Evolutionary conservation across 37 sponge, comb jelly and placozoan genomes (phyloP), one percentile per base, ranked within the genome.

Genomic region (Geodia barretti): DNA sequence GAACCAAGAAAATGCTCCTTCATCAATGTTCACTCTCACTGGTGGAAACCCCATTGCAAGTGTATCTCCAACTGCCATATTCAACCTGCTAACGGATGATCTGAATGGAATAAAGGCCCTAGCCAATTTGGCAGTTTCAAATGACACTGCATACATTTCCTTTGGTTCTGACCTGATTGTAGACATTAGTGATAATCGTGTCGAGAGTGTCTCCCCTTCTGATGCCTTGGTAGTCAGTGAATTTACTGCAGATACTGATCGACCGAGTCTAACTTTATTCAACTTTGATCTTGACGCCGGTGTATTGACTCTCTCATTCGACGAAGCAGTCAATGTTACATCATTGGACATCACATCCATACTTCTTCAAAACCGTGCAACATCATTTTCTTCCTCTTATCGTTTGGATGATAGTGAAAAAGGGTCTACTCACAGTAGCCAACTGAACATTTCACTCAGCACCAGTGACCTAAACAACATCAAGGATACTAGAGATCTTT

Each of bases 171-270:
- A 93, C 47, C 63, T 96, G 61, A 88, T 93, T 39, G 68, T 75
- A 28, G 97, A 96, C 61, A 93, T 93, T 89, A 86, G 70, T 61
- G 88, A 64, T 20, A 96, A 96, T 73, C 58, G 92, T 30, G 72
- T 93, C 20, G 60, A 36, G n/a, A 73, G 83, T 62, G 82, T 84
- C 1, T 78, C 84, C 35, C 39, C 72, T 26, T 68, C 60, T 34
- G 69, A 77, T 86, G 93, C 93, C 28, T 1, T 37, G 31, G 8
- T 14, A 20, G 91, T 81, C 8, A 36, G 40, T 9, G 66, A 34
- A 32, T 94, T 62, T 64, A 77, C 63, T 4, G 43, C 72, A 24
- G 94, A 94, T 54, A 28, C 39, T 19, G 65, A 69, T 20, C 31
- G 70, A 24, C 94, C 94, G 1, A 34, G 36, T 32, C 84, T 94